These are phyloP conservation scores for Ormyrus thymus DNA, from an alignment of 2,888 invertebrate species.

Conservation along the genomic window DNA sequence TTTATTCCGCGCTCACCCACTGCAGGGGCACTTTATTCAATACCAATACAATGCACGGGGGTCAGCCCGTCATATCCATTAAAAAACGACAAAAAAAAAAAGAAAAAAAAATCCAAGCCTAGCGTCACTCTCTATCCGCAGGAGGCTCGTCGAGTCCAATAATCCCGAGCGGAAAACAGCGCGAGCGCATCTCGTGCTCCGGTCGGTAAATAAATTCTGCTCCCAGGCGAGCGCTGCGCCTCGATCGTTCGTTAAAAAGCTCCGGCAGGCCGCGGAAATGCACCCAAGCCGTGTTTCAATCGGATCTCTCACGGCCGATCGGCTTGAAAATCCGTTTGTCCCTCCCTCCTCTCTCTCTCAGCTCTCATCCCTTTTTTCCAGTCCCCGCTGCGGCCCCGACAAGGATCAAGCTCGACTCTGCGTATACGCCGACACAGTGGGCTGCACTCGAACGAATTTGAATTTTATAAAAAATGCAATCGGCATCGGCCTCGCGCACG, in stretches of 20 bases:
- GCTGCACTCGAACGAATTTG: too few relatives aligned
- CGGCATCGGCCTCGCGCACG: too few relatives aligned
- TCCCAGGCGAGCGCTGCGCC: neutral
- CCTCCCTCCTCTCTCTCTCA: neutral
- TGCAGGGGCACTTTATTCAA: conserved; percentile 18
- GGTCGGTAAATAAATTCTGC: conserved; percentile 48
- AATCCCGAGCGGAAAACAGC: conserved; percentile 46
- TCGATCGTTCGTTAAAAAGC: conserved; percentile 40
- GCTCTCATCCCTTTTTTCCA: too few relatives aligned
- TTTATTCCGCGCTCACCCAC: too few relatives aligned
- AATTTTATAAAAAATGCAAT: too few relatives aligned
- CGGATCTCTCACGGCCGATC: conserved; percentile 48
- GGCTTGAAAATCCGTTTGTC: conserved; percentile 30
- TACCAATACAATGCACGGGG: conserved; percentile 22
- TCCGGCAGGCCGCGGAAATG: conserved; percentile 36
- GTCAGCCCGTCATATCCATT: neutral
- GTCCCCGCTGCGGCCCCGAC: too few relatives aligned
- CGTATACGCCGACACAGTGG: too few relatives aligned
- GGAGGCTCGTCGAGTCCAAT: conserved; percentile 30
- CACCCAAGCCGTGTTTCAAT: conserved; percentile 42
- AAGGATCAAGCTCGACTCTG: too few relatives aligned
- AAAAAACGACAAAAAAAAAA: conserved; percentile 1
- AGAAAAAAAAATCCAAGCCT: conserved; percentile 15
- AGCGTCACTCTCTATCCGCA: conserved; percentile 2
- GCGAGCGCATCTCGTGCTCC: neutral